Evolutionary conservation across 2,113 vertebrate genomes (phyloP).

Genomic region (Clupea harengus): DNA sequence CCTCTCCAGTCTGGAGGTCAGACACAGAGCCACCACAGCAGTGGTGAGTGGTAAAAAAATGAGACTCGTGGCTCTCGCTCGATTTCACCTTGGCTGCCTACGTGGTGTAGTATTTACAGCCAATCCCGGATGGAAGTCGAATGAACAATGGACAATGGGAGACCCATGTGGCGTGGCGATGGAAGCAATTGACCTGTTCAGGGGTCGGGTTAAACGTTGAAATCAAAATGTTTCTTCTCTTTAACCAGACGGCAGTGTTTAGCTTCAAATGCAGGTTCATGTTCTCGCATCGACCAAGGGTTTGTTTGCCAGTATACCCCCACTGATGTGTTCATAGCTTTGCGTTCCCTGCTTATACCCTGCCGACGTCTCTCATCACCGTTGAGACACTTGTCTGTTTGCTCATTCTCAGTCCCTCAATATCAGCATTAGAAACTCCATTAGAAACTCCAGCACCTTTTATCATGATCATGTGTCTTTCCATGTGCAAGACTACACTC

Average conservation of each 20-base stretch:
- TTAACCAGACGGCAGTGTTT: neutral
- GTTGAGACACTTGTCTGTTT: neutral
- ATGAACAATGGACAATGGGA: constrained; percentile 12
- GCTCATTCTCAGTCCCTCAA: no score
- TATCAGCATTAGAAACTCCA: neutral
- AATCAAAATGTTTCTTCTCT: neutral
- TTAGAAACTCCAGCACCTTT: neutral
- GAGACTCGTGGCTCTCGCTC: neutral
- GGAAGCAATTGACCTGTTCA: constrained; percentile 1
- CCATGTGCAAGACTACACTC: neutral
- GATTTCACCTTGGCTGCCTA: neutral
- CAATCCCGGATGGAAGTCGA: neutral
- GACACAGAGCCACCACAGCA: neutral
- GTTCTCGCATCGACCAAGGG: neutral
- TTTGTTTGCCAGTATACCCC: neutral
- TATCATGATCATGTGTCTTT: neutral
- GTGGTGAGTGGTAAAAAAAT: neutral
- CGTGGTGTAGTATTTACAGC: neutral
- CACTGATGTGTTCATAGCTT: neutral
- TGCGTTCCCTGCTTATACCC: neutral
- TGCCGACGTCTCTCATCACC: neutral
- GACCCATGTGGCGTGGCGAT: neutral
- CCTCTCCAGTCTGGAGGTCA: neutral
- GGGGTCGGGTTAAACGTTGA: constrained; percentile 6
- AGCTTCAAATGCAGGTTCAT: neutral